Evolutionary conservation across 2,888 invertebrate species (phyloP), one percentile per base, ranked within the genome.

Genomic region (Melieria omissa): DNA sequence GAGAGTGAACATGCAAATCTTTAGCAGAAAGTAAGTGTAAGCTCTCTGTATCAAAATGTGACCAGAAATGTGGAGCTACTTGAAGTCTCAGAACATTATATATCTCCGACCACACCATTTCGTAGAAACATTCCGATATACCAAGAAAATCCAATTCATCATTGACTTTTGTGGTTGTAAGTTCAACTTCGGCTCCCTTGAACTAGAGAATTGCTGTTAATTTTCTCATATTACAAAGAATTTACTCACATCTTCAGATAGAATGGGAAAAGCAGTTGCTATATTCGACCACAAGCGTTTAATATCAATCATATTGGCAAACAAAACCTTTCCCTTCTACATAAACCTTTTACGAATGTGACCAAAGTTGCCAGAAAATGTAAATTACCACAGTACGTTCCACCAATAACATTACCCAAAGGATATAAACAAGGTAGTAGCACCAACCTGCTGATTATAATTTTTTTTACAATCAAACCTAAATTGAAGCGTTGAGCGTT

Each of bases 21-120:
- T 62, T 41, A 49, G 44, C 46, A 74, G 74, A 41, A 71, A 47
- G 66, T 71, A 14, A 46, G 6, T 42, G 60, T 58, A 8, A 60
- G 47, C 61, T 63, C 68, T 71, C 45, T 62, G 2, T 73, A 14
- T 41, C 75, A 72, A 16, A 85, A 71, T 83, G 79, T 69, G 80
- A 79, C 87, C 87, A 87, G 78, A 87, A 87, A 44, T 78, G 81
- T 0, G 85, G 86, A 0, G 83, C 82, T 47, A 84, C 75, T n/a
- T 80, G 74, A 52, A 79, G 76, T 6, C 85, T 82, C n/a, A 86
- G 76, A 5, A 78, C 67, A 4, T 81, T 78, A 46, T 83, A 79
- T 7, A 86, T 79, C 79, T 87, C 85, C 14, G 81, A 73, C 4
- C 81, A 80, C 47, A 87, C 72, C 1, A 85, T 76, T 57, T 84